Evolutionary conservation across 2,888 invertebrate species (phyloP).

Genomic region (Acleris holmiana): DNA sequence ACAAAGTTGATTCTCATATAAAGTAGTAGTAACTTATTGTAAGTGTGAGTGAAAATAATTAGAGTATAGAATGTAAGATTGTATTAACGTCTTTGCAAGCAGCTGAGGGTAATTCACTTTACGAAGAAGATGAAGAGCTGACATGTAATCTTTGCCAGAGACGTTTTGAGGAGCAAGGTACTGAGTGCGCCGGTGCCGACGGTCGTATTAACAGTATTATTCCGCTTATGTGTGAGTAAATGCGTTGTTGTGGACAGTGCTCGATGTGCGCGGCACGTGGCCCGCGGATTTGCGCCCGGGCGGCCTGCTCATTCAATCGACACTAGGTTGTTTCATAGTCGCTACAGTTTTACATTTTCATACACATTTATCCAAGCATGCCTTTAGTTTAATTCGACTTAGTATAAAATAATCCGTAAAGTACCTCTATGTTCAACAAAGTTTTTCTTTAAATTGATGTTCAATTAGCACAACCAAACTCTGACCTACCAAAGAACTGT

Average conservation of each 20-base stretch:
- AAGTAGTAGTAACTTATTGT: conserved; percentile 40
- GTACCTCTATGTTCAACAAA: not conserved
- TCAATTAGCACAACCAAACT: too few relatives aligned
- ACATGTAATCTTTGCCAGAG: conserved; percentile 91
- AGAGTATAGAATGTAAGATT: conserved; percentile 74
- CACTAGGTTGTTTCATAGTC: conserved; percentile 44
- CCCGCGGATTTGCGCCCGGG: conserved; percentile 9
- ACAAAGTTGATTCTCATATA: conserved; percentile 20
- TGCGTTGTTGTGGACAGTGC: conserved; percentile 77
- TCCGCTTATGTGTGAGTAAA: conserved; percentile 84
- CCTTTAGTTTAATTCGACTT: conserved; percentile 46
- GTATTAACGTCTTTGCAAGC: conserved; percentile 86
- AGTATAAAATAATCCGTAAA: conserved; percentile 49
- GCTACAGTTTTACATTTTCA: conserved; percentile 48
- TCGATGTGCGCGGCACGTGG: conserved; percentile 48
- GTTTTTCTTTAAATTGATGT: not conserved
- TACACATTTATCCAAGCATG: conserved; percentile 46
- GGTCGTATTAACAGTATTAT: conserved; percentile 70
- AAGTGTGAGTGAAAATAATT: conserved; percentile 44
- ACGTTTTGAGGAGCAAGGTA: conserved; percentile 91
- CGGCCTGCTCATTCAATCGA: conserved; percentile 8
- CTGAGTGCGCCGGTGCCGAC: conserved; percentile 76
- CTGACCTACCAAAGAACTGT: too few relatives aligned
- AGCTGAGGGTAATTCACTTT: conserved; percentile 86
- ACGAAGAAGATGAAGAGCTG: conserved; percentile 87